phyloP scores from a whole-genome alignment of 2,113 vertebrate species.

The Cryptotis parvus region DNA sequence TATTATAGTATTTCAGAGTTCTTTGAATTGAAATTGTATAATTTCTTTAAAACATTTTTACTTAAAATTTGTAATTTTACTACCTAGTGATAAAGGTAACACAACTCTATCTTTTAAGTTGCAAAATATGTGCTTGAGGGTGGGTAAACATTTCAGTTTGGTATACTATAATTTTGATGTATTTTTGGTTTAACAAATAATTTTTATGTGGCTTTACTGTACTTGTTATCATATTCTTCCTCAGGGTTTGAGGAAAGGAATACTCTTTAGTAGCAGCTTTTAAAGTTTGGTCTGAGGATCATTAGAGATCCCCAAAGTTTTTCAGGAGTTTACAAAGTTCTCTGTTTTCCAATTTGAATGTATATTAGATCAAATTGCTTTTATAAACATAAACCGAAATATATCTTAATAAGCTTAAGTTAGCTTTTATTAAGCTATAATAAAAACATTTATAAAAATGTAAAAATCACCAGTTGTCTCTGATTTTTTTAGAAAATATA shows the following conservation, averaged over 20 bases:
- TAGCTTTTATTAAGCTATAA: slow-evolving; percentile 1
- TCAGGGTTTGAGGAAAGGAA: slow-evolving; percentile 6
- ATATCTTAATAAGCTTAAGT: neutral
- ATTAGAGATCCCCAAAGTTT: neutral
- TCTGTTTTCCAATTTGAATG: neutral
- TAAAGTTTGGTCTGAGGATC: neutral
- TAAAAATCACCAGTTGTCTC: neutral
- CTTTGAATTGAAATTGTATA: neutral
- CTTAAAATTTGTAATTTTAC: neutral
- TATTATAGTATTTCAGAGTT: slow-evolving; percentile 23
- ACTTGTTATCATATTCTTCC: neutral
- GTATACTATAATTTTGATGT: slow-evolving; percentile 10
- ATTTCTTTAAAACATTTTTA: slow-evolving; percentile 6
- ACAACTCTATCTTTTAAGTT: neutral
- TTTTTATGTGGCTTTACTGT: neutral
- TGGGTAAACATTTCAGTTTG: neutral
- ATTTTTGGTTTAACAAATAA: neutral
- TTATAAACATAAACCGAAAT: neutral
- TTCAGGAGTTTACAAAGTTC: neutral
- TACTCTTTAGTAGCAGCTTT: neutral
- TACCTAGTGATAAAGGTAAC: neutral
- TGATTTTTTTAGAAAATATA: slow-evolving; percentile 5
- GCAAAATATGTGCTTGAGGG: neutral
- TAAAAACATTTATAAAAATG: neutral
- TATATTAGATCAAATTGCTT: neutral